Conservation (phyloP, 2,113 vertebrate genomes). For the Phainopepla nitens region DNA sequence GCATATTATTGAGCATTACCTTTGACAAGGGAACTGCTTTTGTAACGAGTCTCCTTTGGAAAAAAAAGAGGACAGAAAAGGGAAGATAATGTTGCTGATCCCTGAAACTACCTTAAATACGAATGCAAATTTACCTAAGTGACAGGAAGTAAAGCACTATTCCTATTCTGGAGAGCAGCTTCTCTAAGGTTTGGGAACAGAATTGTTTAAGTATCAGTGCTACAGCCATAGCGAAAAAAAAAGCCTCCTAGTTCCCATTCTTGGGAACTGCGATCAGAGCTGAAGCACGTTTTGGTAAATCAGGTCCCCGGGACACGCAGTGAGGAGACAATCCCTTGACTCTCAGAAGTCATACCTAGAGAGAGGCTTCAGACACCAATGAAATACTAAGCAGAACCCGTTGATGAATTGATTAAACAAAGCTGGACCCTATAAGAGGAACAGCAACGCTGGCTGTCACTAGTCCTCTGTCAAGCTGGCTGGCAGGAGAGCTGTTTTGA, state of each 20-base stretch:
- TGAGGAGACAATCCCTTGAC: neutral
- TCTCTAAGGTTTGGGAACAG: neutral
- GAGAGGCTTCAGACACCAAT: neutral
- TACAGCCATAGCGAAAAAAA: neutral
- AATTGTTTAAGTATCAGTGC: neutral
- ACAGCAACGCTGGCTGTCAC: neutral
- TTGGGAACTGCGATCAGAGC: neutral
- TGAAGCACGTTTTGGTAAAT: fast-evolving
- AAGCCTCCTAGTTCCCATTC: neutral
- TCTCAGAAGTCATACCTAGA: neutral
- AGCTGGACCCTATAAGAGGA: neutral
- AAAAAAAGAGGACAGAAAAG: neutral
- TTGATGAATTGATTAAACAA: fast-evolving
- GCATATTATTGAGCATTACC: neutral
- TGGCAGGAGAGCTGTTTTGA: neutral
- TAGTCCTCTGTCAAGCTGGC: neutral
- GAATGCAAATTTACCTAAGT: neutral
- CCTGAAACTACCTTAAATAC: neutral
- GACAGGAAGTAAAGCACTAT: neutral
- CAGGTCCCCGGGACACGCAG: too few species aligned
- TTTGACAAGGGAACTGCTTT: neutral
- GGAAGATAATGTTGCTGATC: neutral
- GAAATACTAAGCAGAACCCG: neutral
- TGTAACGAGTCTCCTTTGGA: neutral
- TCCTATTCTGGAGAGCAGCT: neutral